These are phyloP conservation scores for Macrotus californicus DNA, from an alignment of 2,113 vertebrate species.

Conservation along the genomic window DNA sequence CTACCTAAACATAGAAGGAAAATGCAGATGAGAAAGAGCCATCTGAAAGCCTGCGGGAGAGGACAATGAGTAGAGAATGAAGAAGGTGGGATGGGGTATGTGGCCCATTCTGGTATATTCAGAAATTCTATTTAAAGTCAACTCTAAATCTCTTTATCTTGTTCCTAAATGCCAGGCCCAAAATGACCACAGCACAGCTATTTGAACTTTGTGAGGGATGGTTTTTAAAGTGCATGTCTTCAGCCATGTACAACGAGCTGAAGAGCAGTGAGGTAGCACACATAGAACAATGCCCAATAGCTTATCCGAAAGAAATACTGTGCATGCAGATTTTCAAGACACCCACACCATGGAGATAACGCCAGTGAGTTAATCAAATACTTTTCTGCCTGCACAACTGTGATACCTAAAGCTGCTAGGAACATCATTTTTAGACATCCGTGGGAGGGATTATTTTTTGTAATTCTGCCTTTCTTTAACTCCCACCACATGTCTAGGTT, in stretches of 20 bases:
- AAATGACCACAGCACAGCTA: not conserved
- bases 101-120: constrained; percentile 19
- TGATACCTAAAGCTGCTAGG: constrained; percentile 74
- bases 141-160: constrained; percentile 29
- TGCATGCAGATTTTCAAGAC: constrained; percentile 60
- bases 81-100: not conserved
- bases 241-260: not conserved
- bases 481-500: constrained; percentile 69
- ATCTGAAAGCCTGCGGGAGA: not conserved
- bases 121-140: constrained; percentile 49
- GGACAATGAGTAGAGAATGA: not conserved
- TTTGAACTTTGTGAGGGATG: not conserved
- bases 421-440: constrained; percentile 73
- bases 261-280: not conserved
- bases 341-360: constrained; percentile 62
- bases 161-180: constrained; percentile 18
- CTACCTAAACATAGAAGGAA: not conserved
- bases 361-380: constrained; percentile 71
- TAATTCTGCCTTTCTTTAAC: constrained; percentile 67
- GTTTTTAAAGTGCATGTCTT: not conserved
- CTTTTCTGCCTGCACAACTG: constrained; percentile 73
- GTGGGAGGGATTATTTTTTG: constrained; percentile 73
- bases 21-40: not conserved
- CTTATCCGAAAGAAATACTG: constrained; percentile 28
- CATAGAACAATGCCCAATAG: constrained; percentile 7